Percentiles rank a stretch among this genome's conserved stretches.
phyloP scores from a whole-genome alignment of 2,888 invertebrate genomes.

The Dioctria linearis region DNA sequence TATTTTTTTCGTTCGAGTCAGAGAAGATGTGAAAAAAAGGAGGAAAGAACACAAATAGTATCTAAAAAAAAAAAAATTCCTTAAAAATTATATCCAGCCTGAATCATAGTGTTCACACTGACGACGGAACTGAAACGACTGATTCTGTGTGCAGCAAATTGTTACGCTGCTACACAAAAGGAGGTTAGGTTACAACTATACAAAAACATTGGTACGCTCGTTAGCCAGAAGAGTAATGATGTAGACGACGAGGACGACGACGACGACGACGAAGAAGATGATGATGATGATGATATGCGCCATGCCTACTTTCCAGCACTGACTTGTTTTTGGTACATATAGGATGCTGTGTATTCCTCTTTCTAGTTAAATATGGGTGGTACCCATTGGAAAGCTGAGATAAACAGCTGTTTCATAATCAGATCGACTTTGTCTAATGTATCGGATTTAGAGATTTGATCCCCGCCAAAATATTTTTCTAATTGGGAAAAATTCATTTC shows the following conservation, averaged over 20 bases:
- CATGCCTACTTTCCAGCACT: not conserved
- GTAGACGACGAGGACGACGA: constrained; percentile 5
- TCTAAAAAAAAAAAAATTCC: constrained; percentile 36
- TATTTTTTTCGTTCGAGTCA: constrained; percentile 28
- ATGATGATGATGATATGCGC: not conserved
- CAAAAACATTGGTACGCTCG: no score
- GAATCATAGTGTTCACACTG: constrained; percentile 55
- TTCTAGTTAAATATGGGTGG: constrained; percentile 17
- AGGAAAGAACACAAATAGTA: constrained; percentile 39
- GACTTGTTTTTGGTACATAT: constrained; percentile 13
- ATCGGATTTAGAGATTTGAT: not conserved
- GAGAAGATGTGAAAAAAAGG: not conserved
- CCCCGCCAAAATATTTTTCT: constrained; percentile 2
- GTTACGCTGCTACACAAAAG: constrained; percentile 25
- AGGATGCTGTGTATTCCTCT: constrained; percentile 29
- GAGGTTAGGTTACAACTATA: not conserved
- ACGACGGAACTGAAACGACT: constrained; percentile 58
- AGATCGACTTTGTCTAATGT: not conserved
- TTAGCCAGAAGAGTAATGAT: no score
- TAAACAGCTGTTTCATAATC: not conserved
- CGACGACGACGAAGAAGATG: constrained; percentile 17
- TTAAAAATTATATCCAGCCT: constrained; percentile 36
- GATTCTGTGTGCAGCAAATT: constrained; percentile 51
- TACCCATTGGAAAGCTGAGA: constrained; percentile 35
- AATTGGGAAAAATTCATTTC: not conserved